Evolutionary conservation across 2,797 vertebrate genomes (phyloP), one percentile per base, ranked within the genome.

Genomic region (Silurus aristotelis): DNA sequence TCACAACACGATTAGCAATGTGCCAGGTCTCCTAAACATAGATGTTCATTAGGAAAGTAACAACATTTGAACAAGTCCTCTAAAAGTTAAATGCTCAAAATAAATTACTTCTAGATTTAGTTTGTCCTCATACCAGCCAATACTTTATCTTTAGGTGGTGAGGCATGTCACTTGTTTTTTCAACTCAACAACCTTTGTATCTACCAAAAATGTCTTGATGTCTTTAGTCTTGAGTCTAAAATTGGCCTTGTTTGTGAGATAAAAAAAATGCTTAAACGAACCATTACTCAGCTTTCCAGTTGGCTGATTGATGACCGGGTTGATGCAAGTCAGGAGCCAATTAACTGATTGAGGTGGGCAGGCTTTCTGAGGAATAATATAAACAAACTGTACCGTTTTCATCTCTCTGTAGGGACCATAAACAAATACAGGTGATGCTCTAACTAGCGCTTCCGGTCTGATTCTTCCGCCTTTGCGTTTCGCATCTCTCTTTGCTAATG

Each of bases 311-410:
- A 93, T 94, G 88, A 91, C 72, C 89, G 91, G 93, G 94, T 92
- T 93, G 92, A 93, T 93, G 84, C 25, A 89, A 89, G 89, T 91
- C 79, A n/a, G 83, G 80, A 91, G 85, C 85, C 89, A 95, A 94
- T 94, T 92, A 93, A 79, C 82, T 68, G 87, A 92, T 91, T 93
- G 91, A 89, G 91, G 88, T 89, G 90, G 89, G 90, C 70, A 88
- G 52, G 75, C 85, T 83, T 84, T 88, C 87, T 90, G 68, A 87
- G 86, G 90, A 91, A 91, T 85, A 84, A 90, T 84, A 91, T 93
- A 95, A 95, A 95, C 94, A 94, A 92, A 90, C 87, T 89, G 38
- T 72, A 93, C 93, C 89, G 86, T 91, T 91, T 91, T 87, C 91
- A 92, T 92, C 90, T 91, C 91, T 55, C 92, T 58, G 61, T 86